Evolutionary conservation across 1,140 invertebrate genomes (phyloP), one percentile per base, ranked within the genome.

Genomic region (Megathymus violae): DNA sequence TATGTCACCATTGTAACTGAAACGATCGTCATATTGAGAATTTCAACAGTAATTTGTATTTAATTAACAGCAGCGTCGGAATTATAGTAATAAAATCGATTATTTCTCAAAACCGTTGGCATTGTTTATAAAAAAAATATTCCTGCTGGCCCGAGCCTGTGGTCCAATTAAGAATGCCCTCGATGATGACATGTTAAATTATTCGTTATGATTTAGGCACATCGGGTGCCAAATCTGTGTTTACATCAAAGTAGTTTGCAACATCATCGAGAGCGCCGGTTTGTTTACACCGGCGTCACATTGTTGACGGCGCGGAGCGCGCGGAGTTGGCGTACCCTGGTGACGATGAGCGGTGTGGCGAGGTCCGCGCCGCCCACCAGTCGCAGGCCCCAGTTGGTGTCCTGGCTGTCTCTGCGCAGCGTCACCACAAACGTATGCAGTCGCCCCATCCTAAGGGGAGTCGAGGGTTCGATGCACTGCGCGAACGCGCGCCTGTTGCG

Each of bases 321-420:
- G 19, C 46, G 60, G 54, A 56, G 40, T n/a, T 6, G 58, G 62
- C 93, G 95, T 94, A 98, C 97, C 94, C 96, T 96, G 72, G 97
- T 97, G 82, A 99, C 94, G 81, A 97, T 95, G 74, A 99, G 93
- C 54, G 97, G 96, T n/a, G 96, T 95, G 72, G 95, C 94, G 72
- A 98, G 93, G 93, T 98, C 97, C 66, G 94, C 93, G 64, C 97
- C 97, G 71, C 97, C 97, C 66, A 97, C 96, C 61, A 98, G 93
- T 69, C 97, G 94, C 76, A 98, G 96, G 46, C 97, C 97, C 97
- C 97, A 99, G 70, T 96, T 95, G 71, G 94, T 95, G 71, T 93
- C 93, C 66, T 93, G 93, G 71, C 94, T 94, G 76, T 96, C 95
- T 73, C 97, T 93, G 76, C 93, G 93, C 77, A 98, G 93, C 50